These are phyloP conservation scores for Serilophus lunatus DNA, from an alignment of 2,113 vertebrate species.

Conservation along the genomic window DNA sequence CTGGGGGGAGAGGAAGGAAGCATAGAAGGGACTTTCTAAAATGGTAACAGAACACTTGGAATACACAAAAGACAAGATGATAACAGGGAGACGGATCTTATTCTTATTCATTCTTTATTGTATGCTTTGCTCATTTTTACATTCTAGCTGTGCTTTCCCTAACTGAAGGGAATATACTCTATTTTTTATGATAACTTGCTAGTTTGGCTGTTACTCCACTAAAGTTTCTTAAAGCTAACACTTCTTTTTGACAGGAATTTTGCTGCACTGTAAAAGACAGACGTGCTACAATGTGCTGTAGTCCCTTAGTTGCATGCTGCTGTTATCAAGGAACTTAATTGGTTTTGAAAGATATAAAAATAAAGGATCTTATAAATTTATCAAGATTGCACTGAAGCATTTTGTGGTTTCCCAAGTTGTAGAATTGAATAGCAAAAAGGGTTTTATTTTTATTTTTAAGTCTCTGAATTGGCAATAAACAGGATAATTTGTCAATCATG, in stretches of 20 bases:
- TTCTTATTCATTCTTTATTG: not conserved
- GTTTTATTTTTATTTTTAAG: not conserved
- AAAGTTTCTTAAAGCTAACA: not conserved
- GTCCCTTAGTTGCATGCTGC: not conserved
- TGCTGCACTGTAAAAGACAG: not conserved
- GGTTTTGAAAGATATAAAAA: not conserved
- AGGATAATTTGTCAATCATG: fast-evolving
- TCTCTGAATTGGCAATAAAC: not conserved
- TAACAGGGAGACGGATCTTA: not conserved
- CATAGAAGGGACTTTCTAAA: not conserved
- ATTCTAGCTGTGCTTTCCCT: not conserved
- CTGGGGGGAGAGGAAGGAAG: not conserved
- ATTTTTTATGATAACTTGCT: not conserved
- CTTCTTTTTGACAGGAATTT: not conserved
- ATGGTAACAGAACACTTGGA: fast-evolving
- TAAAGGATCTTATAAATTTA: not conserved
- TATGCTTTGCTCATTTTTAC: not conserved
- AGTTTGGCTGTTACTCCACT: not conserved
- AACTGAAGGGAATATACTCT: not conserved
- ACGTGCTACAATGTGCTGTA: not conserved
- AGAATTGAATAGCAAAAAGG: not conserved
- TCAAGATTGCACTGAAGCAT: not conserved
- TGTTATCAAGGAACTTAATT: not conserved
- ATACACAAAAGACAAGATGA: not conserved
- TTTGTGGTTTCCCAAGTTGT: not conserved